Evolutionary conservation across 2,797 vertebrate species (phyloP).

Genomic region (Lagothrix lagotricha): DNA sequence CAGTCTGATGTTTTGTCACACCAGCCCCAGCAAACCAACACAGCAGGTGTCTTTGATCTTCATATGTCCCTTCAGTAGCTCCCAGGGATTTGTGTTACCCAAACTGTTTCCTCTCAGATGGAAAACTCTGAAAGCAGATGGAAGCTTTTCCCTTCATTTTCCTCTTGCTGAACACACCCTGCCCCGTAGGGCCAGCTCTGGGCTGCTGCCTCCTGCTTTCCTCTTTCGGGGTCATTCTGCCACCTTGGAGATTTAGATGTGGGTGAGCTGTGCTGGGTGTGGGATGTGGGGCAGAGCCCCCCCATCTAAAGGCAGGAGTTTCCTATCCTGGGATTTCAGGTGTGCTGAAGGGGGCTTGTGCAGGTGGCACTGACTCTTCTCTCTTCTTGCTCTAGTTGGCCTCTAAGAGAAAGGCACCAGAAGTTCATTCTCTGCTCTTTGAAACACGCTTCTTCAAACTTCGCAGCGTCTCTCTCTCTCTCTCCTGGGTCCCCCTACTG

Average conservation of each 20-base stretch:
- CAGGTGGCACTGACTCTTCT: neutral
- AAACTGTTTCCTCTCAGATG: neutral
- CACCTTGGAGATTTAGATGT: neutral
- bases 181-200: neutral
- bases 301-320: neutral
- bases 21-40: too few relatives aligned
- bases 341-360: neutral
- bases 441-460: neutral
- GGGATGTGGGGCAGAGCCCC: neutral
- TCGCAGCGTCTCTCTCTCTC: neutral
- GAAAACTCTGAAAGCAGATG: neutral
- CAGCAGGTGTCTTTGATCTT: neutral
- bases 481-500: neutral
- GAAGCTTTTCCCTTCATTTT: neutral
- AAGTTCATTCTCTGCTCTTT: neutral
- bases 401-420: neutral
- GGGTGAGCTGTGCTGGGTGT: accelerated
- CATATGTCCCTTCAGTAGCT: neutral
- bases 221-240: neutral
- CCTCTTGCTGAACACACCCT: neutral
- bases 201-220: neutral
- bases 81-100: neutral
- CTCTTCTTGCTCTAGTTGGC: neutral
- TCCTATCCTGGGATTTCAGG: neutral
- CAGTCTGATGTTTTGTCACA: too few relatives aligned